Conservation (phyloP, 2,888 invertebrate species). For the Gonocerus acuteangulatus region DNA sequence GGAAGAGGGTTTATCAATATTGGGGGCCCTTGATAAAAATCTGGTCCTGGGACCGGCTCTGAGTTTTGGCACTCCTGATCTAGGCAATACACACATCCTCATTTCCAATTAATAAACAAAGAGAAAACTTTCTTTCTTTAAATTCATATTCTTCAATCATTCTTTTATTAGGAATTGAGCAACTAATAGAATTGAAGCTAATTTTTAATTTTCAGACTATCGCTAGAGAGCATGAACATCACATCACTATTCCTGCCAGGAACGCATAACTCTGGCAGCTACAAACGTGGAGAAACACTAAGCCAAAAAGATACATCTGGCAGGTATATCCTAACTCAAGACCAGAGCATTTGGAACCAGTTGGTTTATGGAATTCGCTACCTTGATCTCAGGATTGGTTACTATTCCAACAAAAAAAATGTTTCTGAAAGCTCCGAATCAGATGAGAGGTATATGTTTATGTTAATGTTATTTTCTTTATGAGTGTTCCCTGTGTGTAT, state of each 20-base stretch:
- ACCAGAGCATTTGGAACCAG: slow-evolving; percentile 72
- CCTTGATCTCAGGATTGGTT: slow-evolving; percentile 71
- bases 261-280: slow-evolving; percentile 52
- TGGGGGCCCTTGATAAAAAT: too few relatives aligned
- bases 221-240: slow-evolving; percentile 51
- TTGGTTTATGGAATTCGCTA: slow-evolving; percentile 77
- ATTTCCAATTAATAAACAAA: too few relatives aligned
- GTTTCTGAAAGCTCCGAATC: slow-evolving; percentile 28
- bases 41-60: too few relatives aligned
- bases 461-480: slow-evolving; percentile 45
- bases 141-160: too few relatives aligned
- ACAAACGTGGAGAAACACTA: slow-evolving; percentile 48
- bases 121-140: too few relatives aligned
- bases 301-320: slow-evolving; percentile 42
- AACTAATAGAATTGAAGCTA: too few relatives aligned
- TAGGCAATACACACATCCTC: too few relatives aligned
- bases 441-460: slow-evolving; percentile 30
- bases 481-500: too few relatives aligned
- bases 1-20: too few relatives aligned
- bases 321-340: slow-evolving; percentile 55
- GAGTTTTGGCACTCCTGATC: too few relatives aligned
- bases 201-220: slow-evolving; percentile 36
- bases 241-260: slow-evolving; percentile 49
- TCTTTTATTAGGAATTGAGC: too few relatives aligned
- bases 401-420: slow-evolving; percentile 45